Evolutionary conservation across 2,797 vertebrate species (phyloP), one percentile per base, ranked within the genome.

Genomic region (Acomys russatus): DNA sequence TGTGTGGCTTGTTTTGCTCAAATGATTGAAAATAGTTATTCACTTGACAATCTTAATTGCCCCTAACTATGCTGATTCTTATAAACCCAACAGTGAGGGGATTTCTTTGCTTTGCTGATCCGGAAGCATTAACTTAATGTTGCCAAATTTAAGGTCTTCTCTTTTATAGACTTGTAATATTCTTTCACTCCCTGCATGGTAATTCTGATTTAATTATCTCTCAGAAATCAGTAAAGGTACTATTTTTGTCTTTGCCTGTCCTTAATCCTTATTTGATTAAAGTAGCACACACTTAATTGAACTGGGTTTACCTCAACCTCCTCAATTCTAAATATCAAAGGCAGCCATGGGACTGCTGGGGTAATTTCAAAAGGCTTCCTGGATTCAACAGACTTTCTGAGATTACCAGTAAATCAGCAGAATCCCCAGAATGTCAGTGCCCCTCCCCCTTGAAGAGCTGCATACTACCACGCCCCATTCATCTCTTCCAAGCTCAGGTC

Each of bases 261-360:
- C 82, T 96, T 97, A 97, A 98, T 97, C 96, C 79, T 96, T 97
- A 96, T 97, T 97, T 97, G 95, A 98, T 97, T 97, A 97, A 96
- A 98, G 92, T 96, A 96, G 56, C 87, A 96, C 83, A 64, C 70
- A 86, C 73, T 95, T 97, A 95, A 96, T 95, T 95, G 96, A 94
- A 94, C 87, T 56, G 87, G 71, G 51, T 97, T 96, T 97, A 90
- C 91, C 80, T 90, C 77, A 79, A 74, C 90, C 68, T 94, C 63
- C 68, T 97, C 78, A 30, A 86, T 97, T 96, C 96, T 82, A 92
- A 96, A 94, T 95, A 96, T 94, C 94, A 95, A 96, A 97, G 73
- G 70, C 38, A 77, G 28, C 83, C 1, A 2, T 33, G 25, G 6
- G 64, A 64, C 61, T 54, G 4, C 89, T 90, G 71, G 28, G 54